phyloP scores from a whole-genome alignment of 1,140 invertebrate species.

The Ericerus pela region DNA sequence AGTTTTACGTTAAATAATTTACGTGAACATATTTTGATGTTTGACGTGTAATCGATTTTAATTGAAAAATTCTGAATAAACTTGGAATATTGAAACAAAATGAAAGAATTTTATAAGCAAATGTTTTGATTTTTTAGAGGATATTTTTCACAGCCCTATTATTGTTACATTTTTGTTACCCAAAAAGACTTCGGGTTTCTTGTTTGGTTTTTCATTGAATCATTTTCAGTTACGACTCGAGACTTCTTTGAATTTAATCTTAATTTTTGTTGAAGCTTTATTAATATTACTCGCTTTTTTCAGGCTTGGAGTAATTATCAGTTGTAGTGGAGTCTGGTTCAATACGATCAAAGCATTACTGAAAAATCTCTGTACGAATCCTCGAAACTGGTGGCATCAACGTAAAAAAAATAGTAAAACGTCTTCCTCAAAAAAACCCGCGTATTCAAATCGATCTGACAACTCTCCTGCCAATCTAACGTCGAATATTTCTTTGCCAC shows the following conservation, averaged over 20 bases:
- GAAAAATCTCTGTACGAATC: conserved; percentile 1
- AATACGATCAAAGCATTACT: background rate
- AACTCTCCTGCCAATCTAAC: background rate
- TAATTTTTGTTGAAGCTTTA: no score
- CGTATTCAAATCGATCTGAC: conserved; percentile 7
- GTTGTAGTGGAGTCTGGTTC: background rate
- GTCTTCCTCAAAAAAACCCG: background rate
- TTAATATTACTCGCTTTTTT: no score
- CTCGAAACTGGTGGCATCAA: conserved; percentile 7
- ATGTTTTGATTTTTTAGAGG: background rate
- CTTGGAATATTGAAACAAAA: no score
- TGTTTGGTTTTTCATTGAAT: no score
- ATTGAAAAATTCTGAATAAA: no score
- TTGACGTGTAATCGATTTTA: no score
- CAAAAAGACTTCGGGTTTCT: background rate
- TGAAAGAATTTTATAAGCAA: no score
- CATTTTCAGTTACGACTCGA: no score
- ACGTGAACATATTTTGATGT: no score
- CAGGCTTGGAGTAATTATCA: background rate
- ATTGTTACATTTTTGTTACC: background rate
- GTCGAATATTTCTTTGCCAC: conserved; percentile 65
- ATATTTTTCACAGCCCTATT: background rate
- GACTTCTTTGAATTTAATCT: no score
- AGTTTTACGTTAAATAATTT: no score
- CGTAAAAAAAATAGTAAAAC: background rate